A percentile compares a stretch with the other conserved stretches of the same genome.
Evolutionary conservation across 2,797 vertebrate species (phyloP).

Genomic region (Harpagifer antarcticus): DNA sequence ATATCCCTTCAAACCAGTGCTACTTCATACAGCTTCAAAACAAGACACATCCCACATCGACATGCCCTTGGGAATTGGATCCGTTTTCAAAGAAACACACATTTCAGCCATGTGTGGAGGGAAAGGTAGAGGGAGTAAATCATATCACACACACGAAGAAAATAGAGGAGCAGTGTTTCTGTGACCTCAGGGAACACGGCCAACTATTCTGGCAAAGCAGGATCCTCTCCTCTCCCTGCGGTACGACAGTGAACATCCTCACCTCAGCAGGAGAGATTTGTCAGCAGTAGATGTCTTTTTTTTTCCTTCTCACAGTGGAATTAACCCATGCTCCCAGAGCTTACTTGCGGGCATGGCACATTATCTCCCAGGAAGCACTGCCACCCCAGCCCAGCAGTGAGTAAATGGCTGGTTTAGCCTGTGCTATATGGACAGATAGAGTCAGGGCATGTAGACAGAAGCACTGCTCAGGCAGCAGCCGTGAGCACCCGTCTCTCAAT

Average conservation of each 20-base stretch:
- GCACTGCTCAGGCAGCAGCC: constrained; percentile 34
- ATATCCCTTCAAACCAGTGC: constrained; percentile 23
- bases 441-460: constrained; percentile 41
- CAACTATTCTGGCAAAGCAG: constrained; percentile 66
- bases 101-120: constrained; percentile 61
- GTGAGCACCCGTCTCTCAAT: constrained; percentile 51
- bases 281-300: constrained; percentile 67
- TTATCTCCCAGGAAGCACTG: constrained; percentile 71
- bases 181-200: constrained; percentile 69
- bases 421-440: constrained; percentile 33
- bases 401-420: constrained; percentile 60
- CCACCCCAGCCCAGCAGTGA: constrained; percentile 57
- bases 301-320: constrained; percentile 54
- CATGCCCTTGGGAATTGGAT: constrained; percentile 30
- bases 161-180: constrained; percentile 68
- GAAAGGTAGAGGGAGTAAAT: constrained; percentile 53
- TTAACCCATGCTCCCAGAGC: constrained; percentile 71
- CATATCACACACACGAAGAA: constrained; percentile 42
- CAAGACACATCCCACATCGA: constrained; percentile 4
- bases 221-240: constrained; percentile 46
- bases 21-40: constrained; percentile 27
- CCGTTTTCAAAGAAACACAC: constrained; percentile 56
- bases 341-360: constrained; percentile 72
- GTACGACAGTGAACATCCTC: constrained; percentile 63
- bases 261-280: constrained; percentile 74